Evolutionary conservation across 2,797 vertebrate genomes (phyloP).

Genomic region (Brotula barbata): DNA sequence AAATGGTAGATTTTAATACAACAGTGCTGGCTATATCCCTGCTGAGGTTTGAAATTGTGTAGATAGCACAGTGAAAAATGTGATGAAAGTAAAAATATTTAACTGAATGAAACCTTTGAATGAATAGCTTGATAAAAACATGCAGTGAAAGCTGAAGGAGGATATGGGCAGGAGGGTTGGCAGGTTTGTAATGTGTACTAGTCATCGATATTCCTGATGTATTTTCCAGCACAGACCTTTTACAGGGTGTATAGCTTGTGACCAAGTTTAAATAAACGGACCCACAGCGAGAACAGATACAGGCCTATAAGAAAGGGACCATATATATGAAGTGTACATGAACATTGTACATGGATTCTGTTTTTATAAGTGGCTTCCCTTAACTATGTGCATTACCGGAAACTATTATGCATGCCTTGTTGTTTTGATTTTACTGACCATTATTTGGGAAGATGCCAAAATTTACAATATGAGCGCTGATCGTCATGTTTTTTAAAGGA

Average conservation of each 20-base stretch:
- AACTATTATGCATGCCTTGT: slow-evolving; percentile 82
- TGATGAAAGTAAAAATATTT: slow-evolving; percentile 52
- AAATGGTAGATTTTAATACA: slow-evolving; percentile 27
- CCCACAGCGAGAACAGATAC: slow-evolving; percentile 48
- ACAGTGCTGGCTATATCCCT: slow-evolving; percentile 39
- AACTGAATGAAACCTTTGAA: slow-evolving; percentile 55
- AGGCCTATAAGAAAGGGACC: slow-evolving; percentile 63
- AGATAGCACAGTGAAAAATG: slow-evolving; percentile 48
- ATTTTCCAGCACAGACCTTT: slow-evolving; percentile 46
- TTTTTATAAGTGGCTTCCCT: slow-evolving; percentile 71
- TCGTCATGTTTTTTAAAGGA: slow-evolving; percentile 52
- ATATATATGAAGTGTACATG: slow-evolving; percentile 74
- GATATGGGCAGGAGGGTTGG: slow-evolving; percentile 31
- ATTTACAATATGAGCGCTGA: slow-evolving; percentile 55
- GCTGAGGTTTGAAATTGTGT: slow-evolving; percentile 40
- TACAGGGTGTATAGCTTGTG: slow-evolving; percentile 49
- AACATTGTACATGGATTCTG: slow-evolving; percentile 76
- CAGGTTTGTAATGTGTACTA: slow-evolving; percentile 30
- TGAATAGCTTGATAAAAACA: slow-evolving; percentile 48
- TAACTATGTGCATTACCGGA: slow-evolving; percentile 75
- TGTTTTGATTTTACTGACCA: slow-evolving; percentile 72
- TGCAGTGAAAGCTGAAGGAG: slow-evolving; percentile 46
- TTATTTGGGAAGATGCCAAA: slow-evolving; percentile 76
- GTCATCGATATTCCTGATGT: slow-evolving; percentile 28
- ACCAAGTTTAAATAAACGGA: slow-evolving; percentile 50